Percentiles rank a stretch among this genome's conserved stretches.
Evolutionary conservation across 30 jellyfish, hydroid and myxozoan genomes (phyloP).

Genomic region (Cassiopea andromeda): DNA sequence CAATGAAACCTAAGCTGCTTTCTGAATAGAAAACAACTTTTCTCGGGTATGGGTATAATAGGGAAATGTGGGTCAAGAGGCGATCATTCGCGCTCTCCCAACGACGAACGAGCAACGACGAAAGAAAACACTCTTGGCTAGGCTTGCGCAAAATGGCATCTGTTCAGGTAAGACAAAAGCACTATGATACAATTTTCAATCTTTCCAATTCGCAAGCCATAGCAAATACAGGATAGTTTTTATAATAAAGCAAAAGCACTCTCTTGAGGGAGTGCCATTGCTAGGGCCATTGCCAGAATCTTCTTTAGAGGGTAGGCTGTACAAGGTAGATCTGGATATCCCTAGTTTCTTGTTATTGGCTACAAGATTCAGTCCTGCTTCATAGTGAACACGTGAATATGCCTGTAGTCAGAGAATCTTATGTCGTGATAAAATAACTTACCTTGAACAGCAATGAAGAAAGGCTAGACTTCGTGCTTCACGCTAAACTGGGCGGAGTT

Average conservation of each 20-base stretch:
- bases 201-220: neutral
- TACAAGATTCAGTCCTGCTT: no score
- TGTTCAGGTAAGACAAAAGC: constrained; percentile 48
- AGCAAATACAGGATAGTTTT: neutral
- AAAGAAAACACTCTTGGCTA: constrained; percentile 52
- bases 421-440: no score
- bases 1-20: constrained; percentile 11
- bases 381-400: no score
- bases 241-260: neutral
- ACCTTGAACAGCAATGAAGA: no score
- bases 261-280: no score
- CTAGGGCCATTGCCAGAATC: no score
- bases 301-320: no score
- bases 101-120: constrained; percentile 18
- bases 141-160: constrained; percentile 72
- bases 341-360: no score
- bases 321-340: no score
- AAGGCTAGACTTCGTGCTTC: no score
- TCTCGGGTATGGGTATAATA: constrained; percentile 12
- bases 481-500: no score
- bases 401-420: no score
- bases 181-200: neutral
- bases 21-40: constrained; percentile 11
- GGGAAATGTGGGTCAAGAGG: constrained; percentile 7
- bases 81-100: constrained; percentile 29